These are phyloP conservation scores for Oscheius onirici DNA, from an alignment of 2,888 invertebrate genomes.

Conservation along the genomic window DNA sequence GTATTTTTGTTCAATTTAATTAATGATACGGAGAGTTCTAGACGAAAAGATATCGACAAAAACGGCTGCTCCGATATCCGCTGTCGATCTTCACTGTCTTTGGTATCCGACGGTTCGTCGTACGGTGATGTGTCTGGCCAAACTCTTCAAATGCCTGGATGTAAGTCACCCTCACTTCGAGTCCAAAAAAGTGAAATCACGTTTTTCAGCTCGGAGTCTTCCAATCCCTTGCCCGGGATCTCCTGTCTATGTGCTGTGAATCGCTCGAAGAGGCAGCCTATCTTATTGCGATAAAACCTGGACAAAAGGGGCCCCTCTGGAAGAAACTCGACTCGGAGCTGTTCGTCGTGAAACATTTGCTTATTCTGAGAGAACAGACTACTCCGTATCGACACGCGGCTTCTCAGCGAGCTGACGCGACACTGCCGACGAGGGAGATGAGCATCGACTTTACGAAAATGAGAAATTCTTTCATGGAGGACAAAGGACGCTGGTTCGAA, in stretches of 20 bases:
- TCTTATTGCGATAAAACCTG: slow-evolving; percentile 78
- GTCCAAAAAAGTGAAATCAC: too few species aligned
- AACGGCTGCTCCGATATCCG: slow-evolving; percentile 74
- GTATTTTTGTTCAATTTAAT: neutral
- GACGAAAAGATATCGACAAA: slow-evolving; percentile 4
- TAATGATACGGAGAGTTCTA: neutral
- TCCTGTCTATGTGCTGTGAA: slow-evolving; percentile 88
- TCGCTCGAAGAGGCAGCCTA: slow-evolving; percentile 85
- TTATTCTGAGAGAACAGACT: slow-evolving; percentile 95
- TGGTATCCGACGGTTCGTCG: slow-evolving; percentile 98
- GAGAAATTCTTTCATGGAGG: slow-evolving; percentile 74
- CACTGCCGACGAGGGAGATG: slow-evolving; percentile 87
- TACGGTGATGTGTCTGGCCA: slow-evolving; percentile 91
- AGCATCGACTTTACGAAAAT: slow-evolving; percentile 91
- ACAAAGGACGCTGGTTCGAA: slow-evolving; percentile 81
- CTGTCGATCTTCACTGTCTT: slow-evolving; percentile 97
- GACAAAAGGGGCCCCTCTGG: slow-evolving; percentile 15
- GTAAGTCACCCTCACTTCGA: slow-evolving; percentile 67
- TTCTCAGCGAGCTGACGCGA: slow-evolving; percentile 73
- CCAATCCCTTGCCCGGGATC: slow-evolving; percentile 95
- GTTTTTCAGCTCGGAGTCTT: slow-evolving; percentile 84
- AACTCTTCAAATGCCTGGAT: slow-evolving; percentile 88
- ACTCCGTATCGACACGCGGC: slow-evolving; percentile 78
- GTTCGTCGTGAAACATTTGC: slow-evolving; percentile 96
- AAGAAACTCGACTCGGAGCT: slow-evolving; percentile 85